phyloP scores from a whole-genome alignment of 2,113 vertebrate genomes.

The Brachionichthys hirsutus region DNA sequence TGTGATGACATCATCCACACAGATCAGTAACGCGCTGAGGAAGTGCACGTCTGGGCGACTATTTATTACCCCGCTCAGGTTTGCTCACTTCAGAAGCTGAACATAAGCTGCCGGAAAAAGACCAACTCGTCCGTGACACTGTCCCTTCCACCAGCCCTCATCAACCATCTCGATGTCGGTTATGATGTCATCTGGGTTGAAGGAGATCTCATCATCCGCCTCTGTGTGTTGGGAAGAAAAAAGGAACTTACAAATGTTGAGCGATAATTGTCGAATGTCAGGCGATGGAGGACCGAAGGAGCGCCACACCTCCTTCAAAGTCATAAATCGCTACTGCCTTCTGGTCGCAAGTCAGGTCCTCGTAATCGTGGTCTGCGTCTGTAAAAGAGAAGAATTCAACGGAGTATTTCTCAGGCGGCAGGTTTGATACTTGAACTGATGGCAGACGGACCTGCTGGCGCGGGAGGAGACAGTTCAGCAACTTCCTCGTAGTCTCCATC shows the following conservation, averaged over 20 bases:
- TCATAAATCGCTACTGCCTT: conserved; percentile 84
- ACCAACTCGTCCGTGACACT: conserved; percentile 79
- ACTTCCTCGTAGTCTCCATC: conserved; percentile 83
- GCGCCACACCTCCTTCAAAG: conserved; percentile 84
- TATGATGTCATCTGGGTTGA: conserved; percentile 87
- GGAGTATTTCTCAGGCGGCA: neutral
- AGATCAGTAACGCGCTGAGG: neutral
- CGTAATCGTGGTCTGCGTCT: conserved; percentile 65
- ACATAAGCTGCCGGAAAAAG: conserved; percentile 93
- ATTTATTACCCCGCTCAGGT: too few species aligned
- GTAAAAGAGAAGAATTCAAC: neutral
- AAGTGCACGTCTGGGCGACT: too few species aligned
- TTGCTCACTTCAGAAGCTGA: conserved; percentile 76
- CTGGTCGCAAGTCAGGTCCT: conserved; percentile 58
- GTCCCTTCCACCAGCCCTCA: conserved; percentile 93
- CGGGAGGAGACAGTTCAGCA: neutral
- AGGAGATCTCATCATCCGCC: conserved; percentile 91
- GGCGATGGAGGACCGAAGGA: neutral
- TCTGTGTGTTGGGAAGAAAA: conserved; percentile 71
- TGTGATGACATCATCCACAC: too few species aligned
- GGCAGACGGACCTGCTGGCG: conserved; percentile 34
- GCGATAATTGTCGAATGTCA: neutral
- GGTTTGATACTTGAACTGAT: neutral
- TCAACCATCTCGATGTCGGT: conserved; percentile 92
- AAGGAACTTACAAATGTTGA: neutral